Conservation (phyloP, 1,140 invertebrate species). For the Leptestheria dahalacensis region DNA sequence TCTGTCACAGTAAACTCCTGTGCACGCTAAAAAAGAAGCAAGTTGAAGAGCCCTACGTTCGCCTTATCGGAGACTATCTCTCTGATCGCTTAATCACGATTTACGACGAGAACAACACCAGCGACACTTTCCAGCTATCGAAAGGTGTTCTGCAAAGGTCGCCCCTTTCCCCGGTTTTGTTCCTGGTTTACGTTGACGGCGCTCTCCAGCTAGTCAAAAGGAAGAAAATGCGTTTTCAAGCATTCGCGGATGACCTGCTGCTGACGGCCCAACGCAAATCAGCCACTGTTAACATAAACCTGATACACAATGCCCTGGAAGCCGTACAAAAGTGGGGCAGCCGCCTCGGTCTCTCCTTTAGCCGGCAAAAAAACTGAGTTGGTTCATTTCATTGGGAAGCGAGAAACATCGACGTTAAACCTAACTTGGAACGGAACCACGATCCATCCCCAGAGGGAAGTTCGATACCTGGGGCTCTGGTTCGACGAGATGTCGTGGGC, state of each 20-base stretch:
- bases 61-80: not conserved
- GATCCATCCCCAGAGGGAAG: not conserved
- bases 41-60: not conserved
- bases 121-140: not conserved
- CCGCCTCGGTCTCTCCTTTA: not conserved
- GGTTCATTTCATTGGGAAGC: constrained; percentile 4
- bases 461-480: not conserved
- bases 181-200: not conserved
- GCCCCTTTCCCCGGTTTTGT: constrained; percentile 1
- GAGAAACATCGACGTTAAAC: not conserved
- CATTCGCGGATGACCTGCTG: constrained; percentile 9
- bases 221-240: not conserved
- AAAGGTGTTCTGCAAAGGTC: constrained; percentile 7
- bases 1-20: not conserved
- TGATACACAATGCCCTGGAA: not conserved
- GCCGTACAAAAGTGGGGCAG: not conserved
- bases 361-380: not conserved
- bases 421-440: not conserved
- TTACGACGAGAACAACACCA: not conserved
- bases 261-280: not conserved
- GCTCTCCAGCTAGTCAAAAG: not conserved
- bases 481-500: not conserved
- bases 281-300: not conserved
- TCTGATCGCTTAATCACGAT: not conserved
- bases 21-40: not conserved